Evolutionary conservation across 2,797 vertebrate species (phyloP).

Genomic region (Sebastes variabilis): DNA sequence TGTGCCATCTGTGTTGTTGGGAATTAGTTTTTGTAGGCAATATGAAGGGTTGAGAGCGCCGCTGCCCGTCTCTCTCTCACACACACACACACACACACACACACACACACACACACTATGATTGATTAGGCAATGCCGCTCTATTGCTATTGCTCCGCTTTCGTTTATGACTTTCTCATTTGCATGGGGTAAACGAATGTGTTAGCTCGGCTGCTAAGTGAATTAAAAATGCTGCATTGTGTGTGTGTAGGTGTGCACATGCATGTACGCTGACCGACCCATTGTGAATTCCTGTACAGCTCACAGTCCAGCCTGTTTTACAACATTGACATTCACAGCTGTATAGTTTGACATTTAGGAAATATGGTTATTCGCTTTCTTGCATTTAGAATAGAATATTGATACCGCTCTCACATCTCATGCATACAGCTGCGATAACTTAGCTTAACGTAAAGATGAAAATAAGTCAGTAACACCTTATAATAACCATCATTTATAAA

Average conservation of each 20-base stretch:
- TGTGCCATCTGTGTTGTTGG: slow-evolving; percentile 67
- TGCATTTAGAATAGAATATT: not conserved
- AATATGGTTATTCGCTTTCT: not conserved
- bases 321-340: not conserved
- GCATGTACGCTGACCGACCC: not conserved
- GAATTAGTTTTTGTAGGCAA: slow-evolving; percentile 52
- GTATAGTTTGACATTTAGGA: not conserved
- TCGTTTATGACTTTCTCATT: slow-evolving; percentile 66
- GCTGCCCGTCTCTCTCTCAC: slow-evolving; percentile 34
- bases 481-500: too few species aligned
- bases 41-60: slow-evolving; percentile 34
- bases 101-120: slow-evolving; percentile 20
- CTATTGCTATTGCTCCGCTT: slow-evolving; percentile 51
- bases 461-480: not conserved
- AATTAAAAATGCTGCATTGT: slow-evolving; percentile 57
- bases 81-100: not conserved
- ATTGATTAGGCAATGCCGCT: slow-evolving; percentile 64
- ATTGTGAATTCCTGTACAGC: not conserved
- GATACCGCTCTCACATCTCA: not conserved
- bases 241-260: not conserved
- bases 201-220: slow-evolving; percentile 51
- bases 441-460: not conserved
- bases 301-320: not conserved
- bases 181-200: slow-evolving; percentile 59
- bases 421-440: not conserved